phyloP scores from a whole-genome alignment of 1,140 invertebrate genomes.

The Vanessa tameamea region DNA sequence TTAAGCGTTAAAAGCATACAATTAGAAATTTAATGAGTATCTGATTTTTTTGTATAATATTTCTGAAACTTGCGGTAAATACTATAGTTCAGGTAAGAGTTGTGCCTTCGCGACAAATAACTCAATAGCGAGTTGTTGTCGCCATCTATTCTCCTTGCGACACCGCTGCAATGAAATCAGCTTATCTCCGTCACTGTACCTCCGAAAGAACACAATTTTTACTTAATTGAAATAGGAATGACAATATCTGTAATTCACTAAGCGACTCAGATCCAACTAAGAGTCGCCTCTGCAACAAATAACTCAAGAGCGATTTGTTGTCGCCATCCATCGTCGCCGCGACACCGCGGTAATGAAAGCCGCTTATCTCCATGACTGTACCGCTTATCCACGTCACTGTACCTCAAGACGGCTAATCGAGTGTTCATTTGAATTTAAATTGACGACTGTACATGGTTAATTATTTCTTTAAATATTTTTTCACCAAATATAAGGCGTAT shows the following conservation, averaged over 20 bases:
- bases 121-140: constrained; percentile 54
- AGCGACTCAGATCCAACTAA: neutral
- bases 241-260: constrained; percentile 7
- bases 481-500: constrained; percentile 8
- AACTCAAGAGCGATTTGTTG: constrained; percentile 56
- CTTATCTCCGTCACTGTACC: constrained; percentile 36
- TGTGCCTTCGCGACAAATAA: constrained; percentile 40
- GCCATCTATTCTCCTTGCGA: constrained; percentile 54
- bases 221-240: constrained; percentile 5
- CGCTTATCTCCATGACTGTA: constrained; percentile 53
- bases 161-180: constrained; percentile 55
- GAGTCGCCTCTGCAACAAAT: constrained; percentile 37
- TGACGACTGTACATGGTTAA: constrained; percentile 14
- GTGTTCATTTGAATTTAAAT: constrained; percentile 42
- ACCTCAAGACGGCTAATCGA: constrained; percentile 51
- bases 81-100: neutral
- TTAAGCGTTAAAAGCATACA: too few species aligned
- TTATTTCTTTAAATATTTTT: neutral
- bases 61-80: too few species aligned
- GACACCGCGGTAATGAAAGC: constrained; percentile 56
- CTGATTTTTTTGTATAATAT: too few species aligned
- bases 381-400: constrained; percentile 54
- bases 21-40: too few species aligned
- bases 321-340: constrained; percentile 54
- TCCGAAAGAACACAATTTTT: neutral